phyloP scores from a whole-genome alignment of 2,113 vertebrate species.

The Ptilonorhynchus violaceus region DNA sequence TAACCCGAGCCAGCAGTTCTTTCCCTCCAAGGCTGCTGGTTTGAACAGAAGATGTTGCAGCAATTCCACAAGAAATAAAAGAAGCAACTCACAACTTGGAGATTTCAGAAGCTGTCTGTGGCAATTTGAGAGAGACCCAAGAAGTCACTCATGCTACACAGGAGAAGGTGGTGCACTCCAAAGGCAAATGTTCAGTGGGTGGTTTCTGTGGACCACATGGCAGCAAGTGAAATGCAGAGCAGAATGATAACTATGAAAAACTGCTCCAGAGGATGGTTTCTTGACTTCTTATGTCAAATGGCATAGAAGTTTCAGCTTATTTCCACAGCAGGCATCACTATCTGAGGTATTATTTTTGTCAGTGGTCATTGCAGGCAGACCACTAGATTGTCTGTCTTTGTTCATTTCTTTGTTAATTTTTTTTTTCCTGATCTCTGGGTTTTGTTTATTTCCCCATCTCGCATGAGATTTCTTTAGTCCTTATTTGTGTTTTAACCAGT shows the following conservation, averaged over 20 bases:
- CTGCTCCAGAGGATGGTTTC: background rate
- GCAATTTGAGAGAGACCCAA: background rate
- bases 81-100: background rate
- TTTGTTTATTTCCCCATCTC: background rate
- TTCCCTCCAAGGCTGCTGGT: background rate
- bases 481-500: background rate
- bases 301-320: background rate
- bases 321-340: background rate
- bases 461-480: background rate
- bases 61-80: background rate
- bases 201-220: constrained; percentile 25
- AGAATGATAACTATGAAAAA: background rate
- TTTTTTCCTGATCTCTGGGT: background rate
- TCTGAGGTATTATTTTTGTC: background rate
- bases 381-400: background rate
- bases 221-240: background rate
- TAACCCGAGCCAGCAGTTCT: background rate
- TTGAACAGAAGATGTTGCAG: background rate
- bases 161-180: background rate
- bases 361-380: background rate
- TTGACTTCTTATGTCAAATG: background rate
- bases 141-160: background rate
- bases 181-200: constrained; percentile 47
- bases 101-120: background rate
- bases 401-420: background rate